Percentiles rank a stretch among this genome's conserved stretches.
Conservation (phyloP, 2,888 invertebrate genomes). For the Amphipyra berbera region DNA sequence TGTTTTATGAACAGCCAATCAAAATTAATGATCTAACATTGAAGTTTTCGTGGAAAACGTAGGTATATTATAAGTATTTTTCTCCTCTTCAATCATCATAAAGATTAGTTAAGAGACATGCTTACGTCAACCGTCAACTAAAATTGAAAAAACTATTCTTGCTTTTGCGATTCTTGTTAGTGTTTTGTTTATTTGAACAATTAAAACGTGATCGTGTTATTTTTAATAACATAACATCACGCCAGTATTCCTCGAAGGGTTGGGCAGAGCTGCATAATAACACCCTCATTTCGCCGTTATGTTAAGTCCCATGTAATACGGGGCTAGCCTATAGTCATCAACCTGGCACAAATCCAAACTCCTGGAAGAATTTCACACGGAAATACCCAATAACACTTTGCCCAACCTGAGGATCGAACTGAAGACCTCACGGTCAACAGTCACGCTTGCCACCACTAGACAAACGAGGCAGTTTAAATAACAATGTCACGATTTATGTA, state of each 20-base stretch:
- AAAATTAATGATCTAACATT: constrained; percentile 43
- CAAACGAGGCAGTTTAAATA: no score
- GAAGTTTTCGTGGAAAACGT: constrained; percentile 10
- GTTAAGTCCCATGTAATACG: no score
- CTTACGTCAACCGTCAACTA: not conserved
- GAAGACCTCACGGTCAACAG: no score
- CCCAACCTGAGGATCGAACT: no score
- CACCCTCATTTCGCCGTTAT: no score
- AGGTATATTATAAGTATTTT: not conserved
- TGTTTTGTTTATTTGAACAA: not conserved
- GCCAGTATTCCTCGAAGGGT: no score
- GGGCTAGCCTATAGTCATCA: no score
- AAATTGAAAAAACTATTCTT: not conserved
- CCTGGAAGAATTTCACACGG: no score
- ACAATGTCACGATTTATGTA: constrained; percentile 11
- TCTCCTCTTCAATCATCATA: not conserved
- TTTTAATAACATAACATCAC: constrained; percentile 2
- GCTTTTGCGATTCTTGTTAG: not conserved
- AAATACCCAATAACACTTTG: no score
- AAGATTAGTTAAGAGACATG: not conserved
- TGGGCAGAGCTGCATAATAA: no score
- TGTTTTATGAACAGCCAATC: constrained; percentile 51
- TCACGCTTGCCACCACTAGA: no score
- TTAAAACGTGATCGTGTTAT: constrained; percentile 3
- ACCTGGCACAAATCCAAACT: no score